These are phyloP conservation scores for Pterophyllum scalare DNA, from an alignment of 2,113 vertebrate species.

Conservation along the genomic window DNA sequence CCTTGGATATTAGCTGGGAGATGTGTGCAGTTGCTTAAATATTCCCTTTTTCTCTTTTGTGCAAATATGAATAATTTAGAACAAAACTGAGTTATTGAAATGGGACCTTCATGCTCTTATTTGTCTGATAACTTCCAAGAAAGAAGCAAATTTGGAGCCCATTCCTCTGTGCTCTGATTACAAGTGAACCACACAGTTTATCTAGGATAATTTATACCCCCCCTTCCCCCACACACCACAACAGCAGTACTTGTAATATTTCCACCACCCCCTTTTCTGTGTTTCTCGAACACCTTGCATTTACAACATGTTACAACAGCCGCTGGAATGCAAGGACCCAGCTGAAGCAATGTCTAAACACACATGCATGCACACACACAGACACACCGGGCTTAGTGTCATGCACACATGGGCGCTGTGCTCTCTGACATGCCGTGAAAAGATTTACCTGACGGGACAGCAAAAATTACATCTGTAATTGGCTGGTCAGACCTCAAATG, in stretches of 20 bases:
- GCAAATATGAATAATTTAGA: not conserved
- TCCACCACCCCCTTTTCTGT: constrained; percentile 59
- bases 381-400: not conserved
- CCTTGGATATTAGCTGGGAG: not conserved
- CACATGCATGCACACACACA: constrained; percentile 25
- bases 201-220: constrained; percentile 39
- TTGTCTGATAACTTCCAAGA: not conserved
- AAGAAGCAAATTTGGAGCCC: not conserved
- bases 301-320: constrained; percentile 93
- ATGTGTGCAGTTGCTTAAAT: not conserved
- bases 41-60: not conserved
- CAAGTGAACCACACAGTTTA: constrained; percentile 48
- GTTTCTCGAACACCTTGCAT: constrained; percentile 79
- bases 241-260: constrained; percentile 46
- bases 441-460: constrained; percentile 23
- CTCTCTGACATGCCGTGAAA: constrained; percentile 46
- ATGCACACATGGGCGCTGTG: constrained; percentile 28
- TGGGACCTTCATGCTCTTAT: not conserved
- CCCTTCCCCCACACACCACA: not conserved
- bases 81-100: not conserved
- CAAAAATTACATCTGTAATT: constrained; percentile 55
- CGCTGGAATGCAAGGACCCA: constrained; percentile 90
- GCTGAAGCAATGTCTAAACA: constrained; percentile 60
- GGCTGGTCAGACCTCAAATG: constrained; percentile 42
- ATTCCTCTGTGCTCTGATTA: constrained; percentile 11